Evolutionary conservation across 2,797 vertebrate species (phyloP).

Genomic region (Acanthurus lineatus): DNA sequence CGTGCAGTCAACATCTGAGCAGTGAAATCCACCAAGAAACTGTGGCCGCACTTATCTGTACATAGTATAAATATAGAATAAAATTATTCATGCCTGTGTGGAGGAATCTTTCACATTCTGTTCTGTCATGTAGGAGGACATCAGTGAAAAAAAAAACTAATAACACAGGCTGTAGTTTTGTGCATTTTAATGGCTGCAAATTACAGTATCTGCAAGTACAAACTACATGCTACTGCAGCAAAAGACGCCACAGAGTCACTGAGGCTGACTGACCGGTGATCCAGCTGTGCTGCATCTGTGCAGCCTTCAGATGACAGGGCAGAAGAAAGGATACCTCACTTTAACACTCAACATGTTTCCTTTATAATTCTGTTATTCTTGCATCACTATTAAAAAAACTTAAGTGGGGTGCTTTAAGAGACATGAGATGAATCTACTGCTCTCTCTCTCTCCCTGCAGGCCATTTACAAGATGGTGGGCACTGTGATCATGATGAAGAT

Average conservation of each 20-base stretch:
- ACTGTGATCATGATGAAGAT: slow-evolving; percentile 99
- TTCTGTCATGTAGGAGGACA: background rate
- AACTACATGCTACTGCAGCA: background rate
- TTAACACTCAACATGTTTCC: background rate
- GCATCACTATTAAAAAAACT: background rate
- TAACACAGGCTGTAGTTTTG: background rate
- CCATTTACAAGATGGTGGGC: slow-evolving; percentile 99
- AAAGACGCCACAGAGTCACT: background rate
- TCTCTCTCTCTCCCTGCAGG: slow-evolving; percentile 80
- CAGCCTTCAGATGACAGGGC: background rate
- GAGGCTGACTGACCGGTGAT: background rate
- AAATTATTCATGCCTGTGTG: background rate
- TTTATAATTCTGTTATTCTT: background rate
- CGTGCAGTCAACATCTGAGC: background rate
- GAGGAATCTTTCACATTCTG: slow-evolving; percentile 1
- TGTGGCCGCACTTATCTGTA: background rate
- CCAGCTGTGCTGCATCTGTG: slow-evolving; percentile 23
- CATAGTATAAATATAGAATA: background rate
- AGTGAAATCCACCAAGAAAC: background rate
- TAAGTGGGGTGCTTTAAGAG: background rate
- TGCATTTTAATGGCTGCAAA: background rate
- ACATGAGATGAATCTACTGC: background rate
- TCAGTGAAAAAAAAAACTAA: background rate
- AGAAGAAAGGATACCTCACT: background rate
- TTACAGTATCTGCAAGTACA: background rate